These are phyloP conservation scores for Motacilla tschutschensis DNA, from an alignment of 2,113 vertebrate species.

Conservation along the genomic window DNA sequence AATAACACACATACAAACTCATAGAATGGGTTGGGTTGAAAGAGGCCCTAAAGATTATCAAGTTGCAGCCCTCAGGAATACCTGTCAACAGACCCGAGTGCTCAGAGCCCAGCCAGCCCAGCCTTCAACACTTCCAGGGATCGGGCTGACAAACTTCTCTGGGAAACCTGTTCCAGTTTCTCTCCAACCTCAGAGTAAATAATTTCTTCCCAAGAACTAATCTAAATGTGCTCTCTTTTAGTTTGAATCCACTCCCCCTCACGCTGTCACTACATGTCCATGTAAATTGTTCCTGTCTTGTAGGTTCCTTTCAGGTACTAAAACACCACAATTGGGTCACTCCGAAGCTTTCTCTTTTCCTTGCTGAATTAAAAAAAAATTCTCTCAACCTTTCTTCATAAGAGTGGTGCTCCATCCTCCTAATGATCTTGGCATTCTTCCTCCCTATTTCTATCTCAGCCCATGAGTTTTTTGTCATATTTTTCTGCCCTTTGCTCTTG, in stretches of 20 bases:
- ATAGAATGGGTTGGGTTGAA: not conserved
- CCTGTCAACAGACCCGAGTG: not conserved
- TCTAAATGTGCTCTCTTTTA: not conserved
- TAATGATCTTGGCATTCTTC: not conserved
- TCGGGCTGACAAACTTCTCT: not conserved
- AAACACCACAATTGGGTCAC: not conserved
- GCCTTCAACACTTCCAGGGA: not conserved
- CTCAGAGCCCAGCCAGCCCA: not conserved
- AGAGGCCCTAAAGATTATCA: not conserved
- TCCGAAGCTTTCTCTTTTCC: not conserved
- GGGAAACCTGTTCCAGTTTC: not conserved
- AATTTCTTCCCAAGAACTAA: not conserved
- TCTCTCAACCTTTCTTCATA: not conserved
- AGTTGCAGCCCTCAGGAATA: not conserved
- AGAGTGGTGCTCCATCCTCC: not conserved
- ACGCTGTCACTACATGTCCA: not conserved
- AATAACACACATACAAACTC: not conserved
- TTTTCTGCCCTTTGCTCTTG: not conserved
- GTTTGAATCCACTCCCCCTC: not conserved
- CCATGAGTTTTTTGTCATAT: not conserved
- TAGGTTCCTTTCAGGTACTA: no score
- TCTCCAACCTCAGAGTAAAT: not conserved
- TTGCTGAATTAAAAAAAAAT: not conserved
- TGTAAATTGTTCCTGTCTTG: not conserved
- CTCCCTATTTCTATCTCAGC: fast-evolving